Base-by-base conservation (phyloP, 2,797 vertebrate species). In the Eleutherodactylus coqui region DNA sequence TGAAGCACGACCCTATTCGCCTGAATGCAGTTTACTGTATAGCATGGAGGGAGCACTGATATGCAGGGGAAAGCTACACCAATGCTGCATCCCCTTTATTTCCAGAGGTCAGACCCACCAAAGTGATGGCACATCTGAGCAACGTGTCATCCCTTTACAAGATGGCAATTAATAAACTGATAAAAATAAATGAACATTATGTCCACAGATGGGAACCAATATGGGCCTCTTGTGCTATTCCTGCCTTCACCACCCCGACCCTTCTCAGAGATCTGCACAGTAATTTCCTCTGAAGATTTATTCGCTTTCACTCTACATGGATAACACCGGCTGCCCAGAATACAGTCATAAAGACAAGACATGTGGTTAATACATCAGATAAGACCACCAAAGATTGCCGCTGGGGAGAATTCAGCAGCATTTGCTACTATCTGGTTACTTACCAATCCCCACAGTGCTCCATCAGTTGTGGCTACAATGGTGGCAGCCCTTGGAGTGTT, bases 401-500 rank as follows among this genome's bases (percentile, higher is more conserved):
- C 7, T 16, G 47, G 4, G 47, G 2, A 49, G 13, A n/a, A 49
- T 8, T 49, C 47, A 51, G 13, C 49, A 13, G 13, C 49, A 51
- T 51, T 16, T 3, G 1, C 14, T 45, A 45, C 43, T 10, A 45
- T 8, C 43, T 45, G 43, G 43, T 47, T 17, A 90, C 97, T 98
- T 92, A 99, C 98, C 96, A 99, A 91, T 91, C 96, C 97, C 98
- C 98, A 99, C 34, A 99, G 96, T 41, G 97, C 89, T 87, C 98
- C 97, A 87, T 97, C 96, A 86, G 96, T 93, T 87, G 95, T 98
- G 90, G 98, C 97, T 51, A 96, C 45, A 88, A 99, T 99, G 89
- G 98, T 99, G 75, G 98, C 98, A 82, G 98, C 97, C 79, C 98
- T 95, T 21, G 98, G 97, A 87, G 98, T 98, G 93, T 99, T 99